Base-by-base conservation (phyloP, 2,113 vertebrate species). In the Phylloscopus trochilus region DNA sequence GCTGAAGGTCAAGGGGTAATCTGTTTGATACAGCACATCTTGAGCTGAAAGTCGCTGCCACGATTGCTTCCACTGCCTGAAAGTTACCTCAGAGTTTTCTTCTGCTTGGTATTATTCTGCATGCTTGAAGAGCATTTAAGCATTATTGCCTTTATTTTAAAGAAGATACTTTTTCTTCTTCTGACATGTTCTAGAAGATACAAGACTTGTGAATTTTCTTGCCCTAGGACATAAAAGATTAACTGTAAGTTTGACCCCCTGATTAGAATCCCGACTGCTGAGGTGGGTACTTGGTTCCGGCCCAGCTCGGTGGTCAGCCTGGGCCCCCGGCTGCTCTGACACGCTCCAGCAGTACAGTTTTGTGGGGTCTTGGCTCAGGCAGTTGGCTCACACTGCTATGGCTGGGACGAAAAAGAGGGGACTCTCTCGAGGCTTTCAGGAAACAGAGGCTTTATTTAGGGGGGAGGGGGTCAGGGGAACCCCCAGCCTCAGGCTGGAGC, bases 1-100 rank as follows among this genome's bases (percentile, higher is more conserved):
- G 7, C 37, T 75, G 56, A 62, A 93, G 76, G 76, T 97, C 86
- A 96, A 93, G 41, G 52, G 39, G 21, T 86, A 95, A 94, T 89
- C 78, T 90, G 28, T 88, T 69, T 91, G 91, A 96, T 68, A 39
- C 7, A 28, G 49, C 28, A 51, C n/a, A 80, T 66, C n/a, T 94
- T 62, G 83, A 53, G 22, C 21, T 96, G 49, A 73, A 59, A 91
- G 37, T 90, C 55, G 89, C 22, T 13, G 53, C 43, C 27, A 19
- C 56, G 56, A 83, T 68, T 22, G 28, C 19, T 64, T 68, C n/a
- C 55, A 67, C 14, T 77, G 47, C 33, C 68, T 85, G 56, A 90
- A 69, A 63, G 22, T 41, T 28, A 41, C 44, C 15, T 75, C 83
- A 93, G 28, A 22, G 5, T 87, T 53, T 96, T 82, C 22, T 44